Evolutionary conservation across 2,113 vertebrate genomes (phyloP).

Genomic region (Campylomormyrus numenius): DNA sequence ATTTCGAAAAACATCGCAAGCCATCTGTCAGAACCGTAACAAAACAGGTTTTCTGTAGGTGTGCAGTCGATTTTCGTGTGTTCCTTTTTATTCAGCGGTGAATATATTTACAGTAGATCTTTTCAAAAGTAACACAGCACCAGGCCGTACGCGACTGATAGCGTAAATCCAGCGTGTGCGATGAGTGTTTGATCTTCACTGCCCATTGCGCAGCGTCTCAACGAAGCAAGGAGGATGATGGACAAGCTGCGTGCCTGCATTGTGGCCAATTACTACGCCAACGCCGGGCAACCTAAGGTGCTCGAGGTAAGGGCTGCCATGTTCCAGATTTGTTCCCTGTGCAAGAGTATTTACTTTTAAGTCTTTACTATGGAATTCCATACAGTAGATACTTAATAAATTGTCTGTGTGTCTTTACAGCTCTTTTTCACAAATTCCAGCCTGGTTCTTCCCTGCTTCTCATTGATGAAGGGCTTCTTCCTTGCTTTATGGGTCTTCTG

Average conservation of each 20-base stretch:
- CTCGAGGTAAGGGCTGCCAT: conserved; percentile 70
- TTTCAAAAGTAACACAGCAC: not conserved
- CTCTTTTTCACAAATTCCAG: not conserved
- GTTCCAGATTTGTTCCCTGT: not conserved
- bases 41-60: not conserved
- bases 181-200: not conserved
- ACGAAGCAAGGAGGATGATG: conserved; percentile 97
- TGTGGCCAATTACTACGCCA: conserved; percentile 95
- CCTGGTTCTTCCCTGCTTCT: not conserved
- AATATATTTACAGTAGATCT: not conserved
- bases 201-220: conserved; percentile 70
- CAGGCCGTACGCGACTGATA: not conserved
- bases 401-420: not conserved
- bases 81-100: not conserved
- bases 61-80: not conserved
- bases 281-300: conserved; percentile 76
- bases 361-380: not conserved
- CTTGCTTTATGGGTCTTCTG: not conserved
- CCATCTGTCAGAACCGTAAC: not conserved
- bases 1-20: not conserved
- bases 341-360: not conserved
- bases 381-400: not conserved
- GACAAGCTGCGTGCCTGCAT: conserved; percentile 96
- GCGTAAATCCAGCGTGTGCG: not conserved
- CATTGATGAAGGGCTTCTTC: not conserved